These are phyloP conservation scores for Allacma fusca DNA, from an alignment of 2,888 invertebrate species.

Conservation along the genomic window DNA sequence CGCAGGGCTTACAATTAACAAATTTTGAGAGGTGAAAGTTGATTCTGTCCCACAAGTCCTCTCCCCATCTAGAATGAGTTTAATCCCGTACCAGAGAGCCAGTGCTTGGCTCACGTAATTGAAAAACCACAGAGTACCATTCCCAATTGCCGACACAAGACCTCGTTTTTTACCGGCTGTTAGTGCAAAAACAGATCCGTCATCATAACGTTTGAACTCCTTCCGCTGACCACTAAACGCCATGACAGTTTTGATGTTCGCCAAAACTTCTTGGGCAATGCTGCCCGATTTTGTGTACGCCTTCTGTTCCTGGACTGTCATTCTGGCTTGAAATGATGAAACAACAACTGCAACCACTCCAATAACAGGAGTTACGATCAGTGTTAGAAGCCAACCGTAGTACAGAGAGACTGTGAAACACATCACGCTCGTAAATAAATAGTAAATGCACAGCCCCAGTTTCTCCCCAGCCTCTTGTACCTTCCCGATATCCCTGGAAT, in stretches of 20 bases:
- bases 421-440: conserved; percentile 18
- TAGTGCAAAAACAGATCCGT: not conserved
- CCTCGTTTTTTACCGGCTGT: conserved; percentile 26
- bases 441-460: conserved; percentile 18
- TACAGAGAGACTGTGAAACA: not conserved
- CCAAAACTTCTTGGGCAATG: conserved; percentile 79
- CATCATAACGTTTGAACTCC: conserved; percentile 68
- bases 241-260: conserved; percentile 77
- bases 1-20: conserved; percentile 38
- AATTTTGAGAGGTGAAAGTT: not conserved
- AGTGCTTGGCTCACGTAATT: conserved; percentile 79
- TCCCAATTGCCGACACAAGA: conserved; percentile 20
- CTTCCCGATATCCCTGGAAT: conserved; percentile 51
- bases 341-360: conserved; percentile 4
- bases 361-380: conserved; percentile 30
- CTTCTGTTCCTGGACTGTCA: conserved; percentile 60
- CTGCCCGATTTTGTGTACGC: conserved; percentile 77
- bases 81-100: conserved; percentile 68
- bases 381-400: conserved; percentile 31
- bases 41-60: conserved; percentile 62
- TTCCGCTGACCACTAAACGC: conserved; percentile 79
- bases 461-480: conserved; percentile 41
- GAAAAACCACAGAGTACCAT: conserved; percentile 77
- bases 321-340: conserved; percentile 58
- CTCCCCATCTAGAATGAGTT: conserved; percentile 23